phyloP scores from a whole-genome alignment of 2,888 invertebrate genomes.

The Volucella bombylans region DNA sequence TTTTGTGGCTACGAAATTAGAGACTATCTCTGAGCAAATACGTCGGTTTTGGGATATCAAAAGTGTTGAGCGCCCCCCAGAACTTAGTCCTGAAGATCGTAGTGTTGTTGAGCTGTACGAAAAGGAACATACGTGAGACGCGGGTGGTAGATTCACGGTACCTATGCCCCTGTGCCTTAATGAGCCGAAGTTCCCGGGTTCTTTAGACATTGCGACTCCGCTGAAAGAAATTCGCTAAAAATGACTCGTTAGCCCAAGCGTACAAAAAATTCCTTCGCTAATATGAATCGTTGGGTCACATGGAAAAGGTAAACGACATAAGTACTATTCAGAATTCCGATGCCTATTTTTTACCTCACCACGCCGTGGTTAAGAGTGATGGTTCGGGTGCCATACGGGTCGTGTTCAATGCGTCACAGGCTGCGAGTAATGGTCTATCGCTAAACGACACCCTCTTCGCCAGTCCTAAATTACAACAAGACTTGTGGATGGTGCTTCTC shows the following conservation, averaged over 20 bases:
- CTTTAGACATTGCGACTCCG: too few species aligned
- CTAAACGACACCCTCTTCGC: constrained; percentile 13
- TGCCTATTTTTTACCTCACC: constrained; percentile 1
- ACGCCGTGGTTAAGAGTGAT: constrained; percentile 4
- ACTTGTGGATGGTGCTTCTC: constrained; percentile 6
- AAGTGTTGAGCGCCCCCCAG: neutral
- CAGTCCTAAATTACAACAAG: constrained; percentile 7
- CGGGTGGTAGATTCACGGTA: neutral
- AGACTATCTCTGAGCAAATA: constrained; percentile 8
- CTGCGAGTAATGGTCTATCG: constrained; percentile 14
- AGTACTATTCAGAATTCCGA: constrained; percentile 2
- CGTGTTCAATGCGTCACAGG: constrained; percentile 10
- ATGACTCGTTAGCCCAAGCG: too few species aligned
- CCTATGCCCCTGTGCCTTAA: too few species aligned
- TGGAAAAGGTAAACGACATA: constrained; percentile 3
- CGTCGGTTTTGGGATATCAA: constrained; percentile 7
- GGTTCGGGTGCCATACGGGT: constrained; percentile 18
- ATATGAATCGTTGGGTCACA: constrained; percentile 27
- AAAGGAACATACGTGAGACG: neutral
- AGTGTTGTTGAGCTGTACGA: neutral
- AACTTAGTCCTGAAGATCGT: constrained; percentile 6
- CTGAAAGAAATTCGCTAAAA: too few species aligned
- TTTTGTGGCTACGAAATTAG: constrained; percentile 3
- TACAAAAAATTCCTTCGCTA: neutral
- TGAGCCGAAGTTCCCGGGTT: too few species aligned